Evolutionary conservation across 2,888 invertebrate species (phyloP).

Genomic region (Agrochola circellaris): DNA sequence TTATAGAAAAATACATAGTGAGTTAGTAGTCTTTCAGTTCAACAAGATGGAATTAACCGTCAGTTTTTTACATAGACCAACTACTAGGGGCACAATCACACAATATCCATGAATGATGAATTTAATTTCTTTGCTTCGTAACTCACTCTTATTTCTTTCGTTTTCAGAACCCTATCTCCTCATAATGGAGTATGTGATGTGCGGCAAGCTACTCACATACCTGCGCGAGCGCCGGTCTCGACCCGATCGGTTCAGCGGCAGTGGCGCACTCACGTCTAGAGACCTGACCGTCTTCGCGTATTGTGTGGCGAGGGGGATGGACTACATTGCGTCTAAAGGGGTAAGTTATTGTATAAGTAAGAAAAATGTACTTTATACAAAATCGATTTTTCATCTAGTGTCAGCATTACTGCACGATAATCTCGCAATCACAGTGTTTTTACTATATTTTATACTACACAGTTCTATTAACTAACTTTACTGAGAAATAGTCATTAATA

Average conservation of each 20-base stretch:
- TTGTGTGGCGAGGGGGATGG: conserved; percentile 96
- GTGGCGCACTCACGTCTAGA: conserved; percentile 92
- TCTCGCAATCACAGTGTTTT: no score
- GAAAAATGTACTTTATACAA: neutral
- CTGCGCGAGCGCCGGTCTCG: conserved; percentile 91
- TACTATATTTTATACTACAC: no score
- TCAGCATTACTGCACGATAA: no score
- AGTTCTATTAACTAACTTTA: no score
- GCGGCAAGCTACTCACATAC: conserved; percentile 94
- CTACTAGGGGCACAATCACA: neutral
- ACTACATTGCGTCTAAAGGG: conserved; percentile 95
- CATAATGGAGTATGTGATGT: conserved; percentile 96
- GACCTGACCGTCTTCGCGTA: conserved; percentile 95
- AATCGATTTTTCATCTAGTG: no score
- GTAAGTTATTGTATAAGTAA: conserved; percentile 84
- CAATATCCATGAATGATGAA: neutral
- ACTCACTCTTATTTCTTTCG: neutral
- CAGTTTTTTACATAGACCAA: neutral
- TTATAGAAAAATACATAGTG: neutral
- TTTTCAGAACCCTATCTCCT: conserved; percentile 95
- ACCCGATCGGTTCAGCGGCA: conserved; percentile 92
- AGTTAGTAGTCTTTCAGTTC: neutral
- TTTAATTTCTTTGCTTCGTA: neutral
- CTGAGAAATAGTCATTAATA: no score
- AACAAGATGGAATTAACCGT: neutral